A percentile compares a stretch with the other conserved stretches of the same genome.
Conservation (phyloP, 2,113 vertebrate genomes). For the Pelusios castaneus region DNA sequence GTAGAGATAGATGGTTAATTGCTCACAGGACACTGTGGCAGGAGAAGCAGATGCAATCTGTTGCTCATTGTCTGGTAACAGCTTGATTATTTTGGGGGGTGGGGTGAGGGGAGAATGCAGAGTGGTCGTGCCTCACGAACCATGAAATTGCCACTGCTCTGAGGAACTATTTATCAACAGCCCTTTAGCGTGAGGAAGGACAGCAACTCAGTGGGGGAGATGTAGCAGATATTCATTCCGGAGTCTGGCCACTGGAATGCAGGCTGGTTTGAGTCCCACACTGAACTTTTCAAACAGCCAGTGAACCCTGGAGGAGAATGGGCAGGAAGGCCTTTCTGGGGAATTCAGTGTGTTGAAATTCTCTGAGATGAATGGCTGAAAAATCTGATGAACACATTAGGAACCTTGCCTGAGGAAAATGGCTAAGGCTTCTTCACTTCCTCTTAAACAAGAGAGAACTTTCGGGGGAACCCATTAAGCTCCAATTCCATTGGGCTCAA, state of each 20-base stretch:
- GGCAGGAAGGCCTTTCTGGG: neutral
- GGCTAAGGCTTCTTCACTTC: neutral
- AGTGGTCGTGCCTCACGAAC: conserved; percentile 46
- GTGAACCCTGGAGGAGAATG: conserved; percentile 62
- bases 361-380: neutral
- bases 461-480: conserved; percentile 26
- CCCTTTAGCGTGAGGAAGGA: conserved; percentile 4
- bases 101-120: conserved; percentile 20
- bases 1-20: neutral
- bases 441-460: neutral
- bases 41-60: conserved; percentile 49
- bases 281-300: conserved; percentile 54
- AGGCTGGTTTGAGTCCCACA: neutral
- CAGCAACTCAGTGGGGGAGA: neutral
- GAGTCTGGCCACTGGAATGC: conserved; percentile 62
- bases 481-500: neutral
- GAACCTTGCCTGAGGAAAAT: neutral
- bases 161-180: conserved; percentile 48
- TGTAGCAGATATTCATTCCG: conserved; percentile 60
- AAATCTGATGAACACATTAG: conserved; percentile 3
- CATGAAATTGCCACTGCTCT: conserved; percentile 68
- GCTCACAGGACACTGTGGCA: neutral
- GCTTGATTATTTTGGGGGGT: conserved; percentile 56
- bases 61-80: conserved; percentile 63
- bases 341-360: neutral